Conservation (phyloP, 2,797 vertebrate species). For the Pterois miles region DNA sequence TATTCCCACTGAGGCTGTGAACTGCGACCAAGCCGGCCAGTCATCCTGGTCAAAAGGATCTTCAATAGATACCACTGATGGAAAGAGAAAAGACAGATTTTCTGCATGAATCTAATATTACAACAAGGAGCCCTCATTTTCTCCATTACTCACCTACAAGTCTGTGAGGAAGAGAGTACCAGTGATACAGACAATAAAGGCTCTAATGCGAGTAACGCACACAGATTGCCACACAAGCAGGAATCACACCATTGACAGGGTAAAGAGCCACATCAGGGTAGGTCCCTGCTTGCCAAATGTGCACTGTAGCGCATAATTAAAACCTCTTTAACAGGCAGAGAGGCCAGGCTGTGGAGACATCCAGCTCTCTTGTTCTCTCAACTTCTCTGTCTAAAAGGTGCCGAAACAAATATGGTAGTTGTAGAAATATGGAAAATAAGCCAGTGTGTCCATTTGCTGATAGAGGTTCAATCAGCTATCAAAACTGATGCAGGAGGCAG, state of each 20-base stretch:
- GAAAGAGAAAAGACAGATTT: neutral
- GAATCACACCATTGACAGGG: constrained; percentile 47
- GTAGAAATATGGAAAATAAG: constrained; percentile 4
- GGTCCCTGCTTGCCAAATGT: constrained; percentile 54
- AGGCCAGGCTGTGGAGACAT: constrained; percentile 22
- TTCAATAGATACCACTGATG: constrained; percentile 92
- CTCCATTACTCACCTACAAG: neutral
- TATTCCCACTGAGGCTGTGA: constrained; percentile 91
- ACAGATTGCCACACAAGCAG: constrained; percentile 34
- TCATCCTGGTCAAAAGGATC: constrained; percentile 97
- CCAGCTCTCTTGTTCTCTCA: constrained; percentile 17
- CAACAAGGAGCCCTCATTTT: neutral
- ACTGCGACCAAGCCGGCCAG: constrained; percentile 93
- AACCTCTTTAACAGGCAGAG: constrained; percentile 56
- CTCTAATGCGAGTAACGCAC: constrained; percentile 28
- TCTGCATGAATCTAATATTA: neutral
- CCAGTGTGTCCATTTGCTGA: neutral
- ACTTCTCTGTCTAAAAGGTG: constrained; percentile 10
- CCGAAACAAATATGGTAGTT: constrained; percentile 4
- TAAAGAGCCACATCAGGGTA: constrained; percentile 58
- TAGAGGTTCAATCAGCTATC: neutral
- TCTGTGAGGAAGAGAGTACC: neutral
- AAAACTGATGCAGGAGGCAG: neutral
- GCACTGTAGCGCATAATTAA: constrained; percentile 67
- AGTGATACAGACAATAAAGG: constrained; percentile 13